phyloP scores from a whole-genome alignment of 2,797 vertebrate species.

The Oreochromis grahami region DNA sequence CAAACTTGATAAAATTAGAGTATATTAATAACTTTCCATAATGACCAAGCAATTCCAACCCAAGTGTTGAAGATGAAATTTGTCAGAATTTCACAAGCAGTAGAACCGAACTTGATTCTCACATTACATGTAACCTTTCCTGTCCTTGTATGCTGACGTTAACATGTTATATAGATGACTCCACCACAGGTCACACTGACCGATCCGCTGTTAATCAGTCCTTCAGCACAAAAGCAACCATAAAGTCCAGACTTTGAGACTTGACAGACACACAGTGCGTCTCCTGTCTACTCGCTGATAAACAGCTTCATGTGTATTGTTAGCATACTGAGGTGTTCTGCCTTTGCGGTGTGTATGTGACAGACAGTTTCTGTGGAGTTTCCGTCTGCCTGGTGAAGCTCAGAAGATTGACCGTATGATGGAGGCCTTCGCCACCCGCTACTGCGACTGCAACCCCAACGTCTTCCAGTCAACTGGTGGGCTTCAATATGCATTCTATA shows the following conservation, averaged over 20 bases:
- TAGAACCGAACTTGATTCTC: too few relatives aligned
- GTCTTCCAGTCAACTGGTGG: constrained; percentile 92
- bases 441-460: constrained; percentile 84
- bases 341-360: not conserved
- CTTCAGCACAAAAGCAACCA: not conserved
- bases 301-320: not conserved
- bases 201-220: not conserved
- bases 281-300: not conserved
- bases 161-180: not conserved
- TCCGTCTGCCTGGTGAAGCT: constrained; percentile 90
- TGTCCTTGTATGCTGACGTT: not conserved
- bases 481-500: not conserved
- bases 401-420: constrained; percentile 99
- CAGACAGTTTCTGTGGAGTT: constrained; percentile 94
- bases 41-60: not conserved
- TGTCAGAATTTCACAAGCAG: not conserved
- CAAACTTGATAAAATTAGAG: not conserved
- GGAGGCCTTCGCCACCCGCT: constrained; percentile 90
- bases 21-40: not conserved
- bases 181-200: not conserved
- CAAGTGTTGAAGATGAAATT: not conserved
- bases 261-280: not conserved
- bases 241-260: not conserved
- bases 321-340: not conserved
- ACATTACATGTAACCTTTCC: not conserved